Evolutionary conservation across 2,797 vertebrate species (phyloP).

Genomic region (Sebastes nivosus): DNA sequence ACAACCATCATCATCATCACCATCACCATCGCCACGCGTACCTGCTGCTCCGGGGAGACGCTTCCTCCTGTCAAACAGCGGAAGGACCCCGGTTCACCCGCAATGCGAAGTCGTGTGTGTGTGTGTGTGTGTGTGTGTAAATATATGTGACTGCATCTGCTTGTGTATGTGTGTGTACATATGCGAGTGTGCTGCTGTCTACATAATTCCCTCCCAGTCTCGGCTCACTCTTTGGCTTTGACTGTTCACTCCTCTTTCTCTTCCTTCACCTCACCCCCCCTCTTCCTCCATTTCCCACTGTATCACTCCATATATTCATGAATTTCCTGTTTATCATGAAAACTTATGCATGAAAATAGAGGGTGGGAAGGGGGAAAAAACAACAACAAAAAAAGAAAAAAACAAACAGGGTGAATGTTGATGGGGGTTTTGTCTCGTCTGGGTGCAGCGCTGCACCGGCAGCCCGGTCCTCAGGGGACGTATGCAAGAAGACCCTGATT

Average conservation of each 20-base stretch:
- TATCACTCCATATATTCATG: constrained; percentile 86
- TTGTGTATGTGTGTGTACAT: neutral
- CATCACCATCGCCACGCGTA: constrained; percentile 35
- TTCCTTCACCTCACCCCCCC: constrained; percentile 49
- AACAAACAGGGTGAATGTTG: constrained; percentile 81
- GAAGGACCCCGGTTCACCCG: constrained; percentile 47
- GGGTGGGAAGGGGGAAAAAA: constrained; percentile 58
- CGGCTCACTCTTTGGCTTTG: constrained; percentile 62
- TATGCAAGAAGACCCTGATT: constrained; percentile 78
- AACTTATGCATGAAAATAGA: constrained; percentile 84
- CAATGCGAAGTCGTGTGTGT: constrained; percentile 32
- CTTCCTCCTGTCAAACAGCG: constrained; percentile 76
- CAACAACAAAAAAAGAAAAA: constrained; percentile 58
- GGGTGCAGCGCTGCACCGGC: constrained; percentile 62
- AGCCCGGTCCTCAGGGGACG: constrained; percentile 85
- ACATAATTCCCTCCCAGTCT: constrained; percentile 52
- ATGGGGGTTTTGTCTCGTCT: constrained; percentile 79
- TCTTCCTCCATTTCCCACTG: constrained; percentile 58
- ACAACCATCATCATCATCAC: constrained; percentile 60
- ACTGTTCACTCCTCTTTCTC: constrained; percentile 65
- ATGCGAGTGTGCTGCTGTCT: constrained; percentile 46
- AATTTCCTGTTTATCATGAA: constrained; percentile 85
- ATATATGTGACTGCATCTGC: constrained; percentile 11
- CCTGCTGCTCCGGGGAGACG: constrained; percentile 59
- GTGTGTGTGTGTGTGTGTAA: neutral